Evolutionary conservation across 2,888 invertebrate species (phyloP), one percentile per base, ranked within the genome.

Genomic region (Oasisia sp.): DNA sequence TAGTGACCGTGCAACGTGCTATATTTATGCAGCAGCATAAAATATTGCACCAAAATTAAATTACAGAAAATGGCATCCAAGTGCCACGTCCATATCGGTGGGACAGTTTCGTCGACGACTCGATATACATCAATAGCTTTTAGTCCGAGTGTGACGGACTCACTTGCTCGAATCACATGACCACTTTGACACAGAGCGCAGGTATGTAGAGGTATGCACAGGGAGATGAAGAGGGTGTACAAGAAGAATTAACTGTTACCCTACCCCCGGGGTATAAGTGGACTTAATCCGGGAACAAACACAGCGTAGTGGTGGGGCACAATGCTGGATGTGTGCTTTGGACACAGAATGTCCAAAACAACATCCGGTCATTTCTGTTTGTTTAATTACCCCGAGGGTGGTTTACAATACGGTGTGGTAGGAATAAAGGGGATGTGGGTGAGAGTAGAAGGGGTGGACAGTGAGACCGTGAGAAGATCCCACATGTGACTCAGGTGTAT

Each of bases 111-210:
- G 27, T 19, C n/a, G 27, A 27, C 19, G 19, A 74, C 74, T 74
- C n/a, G 74, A 74, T 74, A 74, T 27, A 74, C 74, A 74, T 74
- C 74, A 74, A 74, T 74, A 74, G 74, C 74, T 74, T 74, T 74
- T 74, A 74, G 74, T 27, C 74, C 7, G 14, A 19, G 74, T n/a
- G n/a, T 74, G 74, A 74, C 7, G 74, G 27, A 19, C 74, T 38
- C 38, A 38, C 38, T 74, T 74, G 74, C 74, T n/a, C 27, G n/a
- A 74, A 27, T 74, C 27, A 74, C 74, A 74, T 74, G 74, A 74
- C n/a, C 74, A 74, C 12, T 50, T 50, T 38, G 38, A 38, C 38
- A 38, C 38, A 14, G 12, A 11, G 14, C 50, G 14, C 50, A 50
- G 50, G 50, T 12, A 50, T 50, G 12, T 14, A 50, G 4, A 38